Conservation (phyloP, 1,140 invertebrate species). For the Temnothorax longispinosus region DNA sequence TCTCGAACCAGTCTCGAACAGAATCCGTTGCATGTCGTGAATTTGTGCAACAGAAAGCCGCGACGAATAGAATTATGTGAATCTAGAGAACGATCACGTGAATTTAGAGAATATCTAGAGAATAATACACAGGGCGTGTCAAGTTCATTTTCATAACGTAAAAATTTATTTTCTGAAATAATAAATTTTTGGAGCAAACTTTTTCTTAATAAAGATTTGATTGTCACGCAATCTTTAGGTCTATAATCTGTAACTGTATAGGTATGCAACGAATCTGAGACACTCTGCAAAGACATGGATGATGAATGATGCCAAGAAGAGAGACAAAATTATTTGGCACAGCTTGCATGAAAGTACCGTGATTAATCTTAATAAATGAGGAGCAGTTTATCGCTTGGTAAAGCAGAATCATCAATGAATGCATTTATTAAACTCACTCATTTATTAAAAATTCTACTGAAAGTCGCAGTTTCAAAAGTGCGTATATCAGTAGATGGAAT, state of each 20-base stretch:
- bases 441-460: conserved; percentile 25
- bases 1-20: neutral
- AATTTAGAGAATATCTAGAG: neutral
- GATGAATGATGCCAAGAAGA: neutral
- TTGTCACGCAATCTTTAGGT: neutral
- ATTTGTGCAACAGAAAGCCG: neutral
- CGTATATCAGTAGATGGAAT: neutral
- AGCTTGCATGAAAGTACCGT: conserved; percentile 16
- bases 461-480: neutral
- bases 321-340: conserved; percentile 34
- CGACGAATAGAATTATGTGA: neutral
- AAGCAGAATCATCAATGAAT: neutral
- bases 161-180: conserved; percentile 32
- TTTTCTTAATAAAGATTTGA: neutral
- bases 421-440: neutral
- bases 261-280: neutral
- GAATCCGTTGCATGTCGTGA: neutral
- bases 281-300: neutral
- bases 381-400: neutral
- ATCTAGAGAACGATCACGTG: no score
- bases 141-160: neutral
- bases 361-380: conserved; percentile 26
- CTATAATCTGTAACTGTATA: neutral
- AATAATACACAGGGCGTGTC: neutral
- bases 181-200: neutral